phyloP scores from a whole-genome alignment of 1,140 invertebrate species.

The Pemphigus obesinymphae region DNA sequence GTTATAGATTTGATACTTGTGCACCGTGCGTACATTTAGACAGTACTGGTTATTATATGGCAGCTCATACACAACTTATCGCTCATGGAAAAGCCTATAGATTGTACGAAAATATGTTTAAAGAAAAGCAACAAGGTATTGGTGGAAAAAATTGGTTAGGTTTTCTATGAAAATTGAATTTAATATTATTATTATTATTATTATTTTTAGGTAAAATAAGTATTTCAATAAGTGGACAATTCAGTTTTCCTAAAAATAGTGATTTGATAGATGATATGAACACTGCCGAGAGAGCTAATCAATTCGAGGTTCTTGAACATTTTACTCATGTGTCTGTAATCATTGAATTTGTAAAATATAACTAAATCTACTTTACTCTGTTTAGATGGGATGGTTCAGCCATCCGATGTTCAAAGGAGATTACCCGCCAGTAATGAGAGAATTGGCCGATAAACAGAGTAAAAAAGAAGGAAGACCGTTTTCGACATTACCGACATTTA shows the following conservation, averaged over 20 bases:
- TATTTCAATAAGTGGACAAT: conserved; percentile 54
- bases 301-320: conserved; percentile 55
- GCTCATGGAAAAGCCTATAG: conserved; percentile 63
- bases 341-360: too few relatives aligned
- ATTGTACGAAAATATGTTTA: conserved; percentile 62
- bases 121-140: conserved; percentile 56
- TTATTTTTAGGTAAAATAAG: conserved; percentile 52
- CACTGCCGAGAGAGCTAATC: conserved; percentile 53
- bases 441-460: conserved; percentile 56
- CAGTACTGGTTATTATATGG: conserved; percentile 57
- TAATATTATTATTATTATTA: neutral
- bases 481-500: conserved; percentile 61
- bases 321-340: too few relatives aligned
- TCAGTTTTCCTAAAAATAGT: conserved; percentile 52
- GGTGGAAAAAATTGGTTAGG: neutral
- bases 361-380: too few relatives aligned
- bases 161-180: neutral
- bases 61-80: conserved; percentile 60
- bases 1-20: conserved; percentile 55
- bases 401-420: conserved; percentile 63
- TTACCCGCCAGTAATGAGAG: conserved; percentile 59
- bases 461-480: conserved; percentile 55
- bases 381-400: conserved; percentile 57
- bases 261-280: conserved; percentile 50
- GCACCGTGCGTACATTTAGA: conserved; percentile 53